Evolutionary conservation across 1,140 invertebrate species (phyloP).

Genomic region (Drosophila rufa): DNA sequence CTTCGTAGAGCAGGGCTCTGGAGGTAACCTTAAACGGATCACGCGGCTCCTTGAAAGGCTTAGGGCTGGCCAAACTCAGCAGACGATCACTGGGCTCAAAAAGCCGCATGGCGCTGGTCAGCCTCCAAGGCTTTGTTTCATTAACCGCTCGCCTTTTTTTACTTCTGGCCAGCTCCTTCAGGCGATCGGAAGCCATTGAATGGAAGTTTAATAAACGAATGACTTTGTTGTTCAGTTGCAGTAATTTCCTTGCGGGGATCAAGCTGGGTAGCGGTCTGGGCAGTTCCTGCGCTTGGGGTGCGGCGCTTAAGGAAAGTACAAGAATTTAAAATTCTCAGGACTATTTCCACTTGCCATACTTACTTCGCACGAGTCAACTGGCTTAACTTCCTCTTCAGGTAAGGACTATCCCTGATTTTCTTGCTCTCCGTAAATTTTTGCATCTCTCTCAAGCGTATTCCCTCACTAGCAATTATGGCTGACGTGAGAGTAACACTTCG

Average conservation of each 20-base stretch:
- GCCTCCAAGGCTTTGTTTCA: background rate
- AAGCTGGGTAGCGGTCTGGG: background rate
- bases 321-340: background rate
- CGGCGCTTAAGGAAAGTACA: background rate
- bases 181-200: conserved; percentile 6
- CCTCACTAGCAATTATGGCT: conserved; percentile 2
- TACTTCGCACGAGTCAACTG: background rate
- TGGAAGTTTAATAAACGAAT: background rate
- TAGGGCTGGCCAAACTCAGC: background rate
- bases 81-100: background rate
- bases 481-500: too few relatives aligned
- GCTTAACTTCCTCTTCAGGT: background rate
- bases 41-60: background rate
- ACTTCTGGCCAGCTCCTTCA: conserved; percentile 6
- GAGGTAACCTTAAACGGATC: background rate
- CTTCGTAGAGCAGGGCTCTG: conserved; percentile 6
- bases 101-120: background rate
- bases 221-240: background rate
- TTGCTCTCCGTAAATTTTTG: background rate
- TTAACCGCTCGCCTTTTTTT: background rate
- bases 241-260: background rate
- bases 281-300: background rate
- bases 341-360: background rate
- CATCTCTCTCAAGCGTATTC: conserved; percentile 1
- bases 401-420: background rate